phyloP scores from a whole-genome alignment of 2,888 invertebrate genomes.

The Leucozona laternaria region DNA sequence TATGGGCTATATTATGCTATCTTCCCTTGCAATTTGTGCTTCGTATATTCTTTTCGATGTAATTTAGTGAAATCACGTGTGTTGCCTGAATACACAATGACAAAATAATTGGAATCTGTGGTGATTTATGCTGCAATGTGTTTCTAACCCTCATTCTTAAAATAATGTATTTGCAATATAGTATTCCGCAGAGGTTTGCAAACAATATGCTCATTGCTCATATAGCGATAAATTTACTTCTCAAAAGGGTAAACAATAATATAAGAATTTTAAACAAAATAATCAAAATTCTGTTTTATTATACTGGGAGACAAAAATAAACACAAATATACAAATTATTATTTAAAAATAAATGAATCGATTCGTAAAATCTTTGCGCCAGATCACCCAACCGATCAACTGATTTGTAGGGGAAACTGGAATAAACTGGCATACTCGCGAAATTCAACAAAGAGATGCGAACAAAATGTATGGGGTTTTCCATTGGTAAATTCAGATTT shows the following conservation, averaged over 20 bases:
- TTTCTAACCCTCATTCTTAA: constrained; percentile 22
- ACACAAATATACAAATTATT: neutral
- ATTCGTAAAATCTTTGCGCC: neutral
- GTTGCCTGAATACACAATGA: constrained; percentile 59
- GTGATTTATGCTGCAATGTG: constrained; percentile 60
- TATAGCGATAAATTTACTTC: constrained; percentile 31
- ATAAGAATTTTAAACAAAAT: constrained; percentile 1
- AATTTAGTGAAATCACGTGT: constrained; percentile 68
- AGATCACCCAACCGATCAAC: neutral
- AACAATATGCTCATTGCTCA: constrained; percentile 41
- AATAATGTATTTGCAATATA: constrained; percentile 20
- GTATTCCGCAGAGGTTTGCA: constrained; percentile 16
- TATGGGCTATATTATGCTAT: neutral
- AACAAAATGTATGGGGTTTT: no score
- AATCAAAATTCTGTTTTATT: neutral
- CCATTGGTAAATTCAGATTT: no score
- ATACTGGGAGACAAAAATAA: neutral
- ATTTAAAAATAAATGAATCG: neutral
- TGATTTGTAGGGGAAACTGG: neutral
- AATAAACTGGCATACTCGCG: no score
- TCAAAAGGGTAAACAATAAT: neutral
- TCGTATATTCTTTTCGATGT: constrained; percentile 12
- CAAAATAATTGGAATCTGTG: constrained; percentile 62
- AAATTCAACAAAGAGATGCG: no score
- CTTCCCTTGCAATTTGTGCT: constrained; percentile 51